Conservation (phyloP, 2,888 invertebrate genomes). For the Euclidia mi region DNA sequence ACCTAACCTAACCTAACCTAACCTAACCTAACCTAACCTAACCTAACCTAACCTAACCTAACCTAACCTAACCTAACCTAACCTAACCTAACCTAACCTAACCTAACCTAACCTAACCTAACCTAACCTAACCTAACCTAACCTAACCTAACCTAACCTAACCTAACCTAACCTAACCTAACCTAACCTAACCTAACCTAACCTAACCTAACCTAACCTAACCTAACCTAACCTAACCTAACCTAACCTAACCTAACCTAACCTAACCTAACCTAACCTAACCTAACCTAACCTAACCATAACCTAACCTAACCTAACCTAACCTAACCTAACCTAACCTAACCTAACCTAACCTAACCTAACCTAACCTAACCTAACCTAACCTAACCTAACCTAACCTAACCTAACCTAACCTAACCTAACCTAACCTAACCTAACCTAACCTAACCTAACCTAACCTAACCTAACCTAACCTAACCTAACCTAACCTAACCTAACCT, state of each 20-base stretch:
- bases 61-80: constrained; percentile 19
- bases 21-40: constrained; percentile 23
- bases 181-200: constrained; percentile 9
- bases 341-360: constrained; percentile 32
- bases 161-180: constrained; percentile 7
- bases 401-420: constrained; percentile 9
- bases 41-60: constrained; percentile 23
- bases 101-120: not conserved
- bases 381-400: constrained; percentile 29
- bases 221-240: constrained; percentile 29
- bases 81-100: constrained; percentile 3
- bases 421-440: constrained; percentile 9
- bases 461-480: constrained; percentile 9
- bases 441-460: constrained; percentile 8
- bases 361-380: constrained; percentile 41
- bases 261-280: constrained; percentile 30
- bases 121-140: not conserved
- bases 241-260: constrained; percentile 25
- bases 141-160: constrained; percentile 5
- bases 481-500: constrained; percentile 8
- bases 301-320: constrained; percentile 32
- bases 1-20: constrained; percentile 23
- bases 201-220: constrained; percentile 25
- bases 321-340: constrained; percentile 34
- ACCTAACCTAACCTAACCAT: constrained; percentile 34